Base-by-base conservation (phyloP, 2,113 vertebrate species). In the Odobenus rosmarus region DNA sequence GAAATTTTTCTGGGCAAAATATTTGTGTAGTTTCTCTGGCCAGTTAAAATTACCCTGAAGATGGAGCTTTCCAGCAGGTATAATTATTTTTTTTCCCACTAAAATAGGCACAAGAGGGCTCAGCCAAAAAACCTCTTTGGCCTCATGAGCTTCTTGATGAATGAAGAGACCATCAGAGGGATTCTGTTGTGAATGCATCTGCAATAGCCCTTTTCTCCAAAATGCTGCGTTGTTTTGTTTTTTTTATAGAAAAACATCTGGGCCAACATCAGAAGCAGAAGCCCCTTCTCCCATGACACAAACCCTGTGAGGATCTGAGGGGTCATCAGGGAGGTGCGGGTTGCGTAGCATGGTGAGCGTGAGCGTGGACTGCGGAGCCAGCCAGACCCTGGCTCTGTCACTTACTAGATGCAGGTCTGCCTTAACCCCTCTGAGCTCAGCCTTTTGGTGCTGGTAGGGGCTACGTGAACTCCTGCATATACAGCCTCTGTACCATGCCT, bases 131-230 rank as follows among this genome's bases (percentile, higher is more conserved):
- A 24, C 4, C 18, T 3, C 64, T 67, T 71, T 39, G 64, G 69
- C 31, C 85, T 90, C 82, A 4, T 84, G 72, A 96, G 67, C 77
- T 96, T 92, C 94, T 12, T 90, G 88, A 33, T 71, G 76, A 85
- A 53, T 71, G 55, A 36, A 92, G 76, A 51, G 36, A 26, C 74
- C 31, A 69, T 80, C 53, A 46, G 76, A 96, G 64, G 18, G 19
- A 53, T 69, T 80, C 49, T 76, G 18, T 53, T 89, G 46, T 55
- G 51, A 7, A 33, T 62, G 19, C 57, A 55, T 88, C 64, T 95
- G 69, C 49, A 79, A 57, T 21, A 72, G 36, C 51, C 42, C 76
- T 61, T 92, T 62, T 31, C 28, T 84, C 55, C 51, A 59, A 64
- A 49, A 82, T 49, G 36, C 26, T 87, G 15, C 21, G n/a, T 46